Evolutionary conservation across 2,113 vertebrate species (phyloP), one percentile per base, ranked within the genome.

Genomic region (Lanius collurio): DNA sequence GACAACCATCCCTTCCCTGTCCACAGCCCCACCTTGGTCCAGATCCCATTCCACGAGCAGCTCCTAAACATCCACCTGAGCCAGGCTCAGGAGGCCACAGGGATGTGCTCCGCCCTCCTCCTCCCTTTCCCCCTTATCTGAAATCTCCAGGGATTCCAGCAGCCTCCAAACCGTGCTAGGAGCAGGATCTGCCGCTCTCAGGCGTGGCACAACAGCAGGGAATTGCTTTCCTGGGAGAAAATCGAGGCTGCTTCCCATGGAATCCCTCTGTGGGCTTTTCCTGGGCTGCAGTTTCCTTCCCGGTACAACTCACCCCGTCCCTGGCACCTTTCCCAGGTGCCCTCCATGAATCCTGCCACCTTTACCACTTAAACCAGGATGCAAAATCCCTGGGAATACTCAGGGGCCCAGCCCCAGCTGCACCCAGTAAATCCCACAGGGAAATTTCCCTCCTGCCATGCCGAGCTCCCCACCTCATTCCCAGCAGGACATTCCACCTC

Each of bases 401-500:
- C 53, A 15, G 33, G 55, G 4, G 14, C 31, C 8, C 69, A 50
- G 21, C 42, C 14, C 37, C 60, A 31, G 28, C 42, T 39, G 52
- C n/a, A 10, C 19, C 27, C 60, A n/a, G 15, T 7, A 15, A 4
- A 13, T 26, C 71, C 37, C 6, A 0, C 37, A 21, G 63, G 42
- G 65, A 5, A 15, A 39, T n/a, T 22, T 15, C 55, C 3, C 15
- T 47, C 35, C 44, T 37, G 44, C 49, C 3, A 1, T 5, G 55
- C 55, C 31, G 11, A n/a, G 55, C 31, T 39, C 60, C 50, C 50
- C 55, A 49, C 6, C 19, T 2, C 0, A 27, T 24, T 15, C 13
- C 47, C 53, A 7, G 41, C 4, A 9, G 0, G 21, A 26, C 4
- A 0, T 2, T 24, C 28, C 62, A 23, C 19, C 46, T 33, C 47